phyloP scores from a whole-genome alignment of 37 sponge, comb jelly and placozoan genomes.

The Sycon ciliatum region DNA sequence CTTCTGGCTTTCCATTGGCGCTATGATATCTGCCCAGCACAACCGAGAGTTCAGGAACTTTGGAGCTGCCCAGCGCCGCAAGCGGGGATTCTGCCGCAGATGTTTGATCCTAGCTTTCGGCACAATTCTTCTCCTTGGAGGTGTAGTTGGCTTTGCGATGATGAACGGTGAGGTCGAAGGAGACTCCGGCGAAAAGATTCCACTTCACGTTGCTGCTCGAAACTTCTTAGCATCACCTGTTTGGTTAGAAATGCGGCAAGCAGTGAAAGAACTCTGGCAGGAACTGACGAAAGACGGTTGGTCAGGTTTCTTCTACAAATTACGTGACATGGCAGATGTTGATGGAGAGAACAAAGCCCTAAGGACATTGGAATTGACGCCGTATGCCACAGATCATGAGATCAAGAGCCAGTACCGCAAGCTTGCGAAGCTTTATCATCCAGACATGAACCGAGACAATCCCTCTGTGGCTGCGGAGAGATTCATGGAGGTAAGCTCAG shows the following conservation, averaged over 20 bases:
- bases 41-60: no score
- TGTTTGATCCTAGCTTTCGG: no score
- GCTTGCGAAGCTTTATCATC: constrained; percentile 58
- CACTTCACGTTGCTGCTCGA: constrained; percentile 44
- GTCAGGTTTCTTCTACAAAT: constrained; percentile 26
- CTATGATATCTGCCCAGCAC: no score
- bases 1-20: no score
- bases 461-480: constrained; percentile 41
- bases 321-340: constrained; percentile 30
- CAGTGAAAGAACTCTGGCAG: no score
- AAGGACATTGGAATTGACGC: constrained; percentile 26
- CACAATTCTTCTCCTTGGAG: no score
- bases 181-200: constrained; percentile 57
- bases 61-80: no score
- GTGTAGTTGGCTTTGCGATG: no score
- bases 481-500: constrained; percentile 57
- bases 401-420: constrained; percentile 39
- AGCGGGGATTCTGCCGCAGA: no score
- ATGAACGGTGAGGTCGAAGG: no score
- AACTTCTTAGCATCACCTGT: constrained; percentile 57
- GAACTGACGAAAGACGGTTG: constrained; percentile 37
- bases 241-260: no score
- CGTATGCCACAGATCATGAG: constrained; percentile 31
- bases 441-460: no score
- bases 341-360: constrained; percentile 50